Conservation (phyloP, 1,140 invertebrate genomes). For the Mactra quadrangularis region DNA sequence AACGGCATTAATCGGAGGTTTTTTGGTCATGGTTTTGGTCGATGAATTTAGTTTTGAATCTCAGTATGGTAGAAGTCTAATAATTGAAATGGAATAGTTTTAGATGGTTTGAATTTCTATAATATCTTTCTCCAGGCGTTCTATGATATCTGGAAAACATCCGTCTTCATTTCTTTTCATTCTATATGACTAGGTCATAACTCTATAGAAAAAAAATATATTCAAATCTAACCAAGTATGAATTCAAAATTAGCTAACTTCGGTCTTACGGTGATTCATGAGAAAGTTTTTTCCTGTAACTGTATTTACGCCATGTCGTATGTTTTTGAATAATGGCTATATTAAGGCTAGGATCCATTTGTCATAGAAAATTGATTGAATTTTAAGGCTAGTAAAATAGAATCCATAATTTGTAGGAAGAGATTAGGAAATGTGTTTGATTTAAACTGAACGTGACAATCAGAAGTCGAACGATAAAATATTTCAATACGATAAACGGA, state of each 20-base stretch:
- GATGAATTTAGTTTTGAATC: slow-evolving; percentile 49
- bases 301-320: slow-evolving; percentile 9
- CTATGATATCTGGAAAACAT: slow-evolving; percentile 6
- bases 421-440: slow-evolving; percentile 1
- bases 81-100: slow-evolving; percentile 54
- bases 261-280: slow-evolving; percentile 17
- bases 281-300: slow-evolving; percentile 14
- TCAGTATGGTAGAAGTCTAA: slow-evolving; percentile 10
- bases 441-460: too few species aligned
- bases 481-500: background rate
- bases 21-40: too few species aligned
- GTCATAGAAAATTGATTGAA: slow-evolving; percentile 27
- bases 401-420: slow-evolving; percentile 7
- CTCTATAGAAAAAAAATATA: slow-evolving; percentile 42
- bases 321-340: slow-evolving; percentile 36
- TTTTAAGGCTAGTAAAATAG: slow-evolving; percentile 1
- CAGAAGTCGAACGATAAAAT: background rate
- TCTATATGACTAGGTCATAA: slow-evolving; percentile 49
- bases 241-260: slow-evolving; percentile 40
- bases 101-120: slow-evolving; percentile 45
- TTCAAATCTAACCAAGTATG: slow-evolving; percentile 46
- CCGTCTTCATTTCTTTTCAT: slow-evolving; percentile 51
- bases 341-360: slow-evolving; percentile 17
- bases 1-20: slow-evolving; percentile 29
- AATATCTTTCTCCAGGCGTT: slow-evolving; percentile 35